Evolutionary conservation across 2,113 vertebrate genomes (phyloP).

Genomic region (Mus spicilegus): DNA sequence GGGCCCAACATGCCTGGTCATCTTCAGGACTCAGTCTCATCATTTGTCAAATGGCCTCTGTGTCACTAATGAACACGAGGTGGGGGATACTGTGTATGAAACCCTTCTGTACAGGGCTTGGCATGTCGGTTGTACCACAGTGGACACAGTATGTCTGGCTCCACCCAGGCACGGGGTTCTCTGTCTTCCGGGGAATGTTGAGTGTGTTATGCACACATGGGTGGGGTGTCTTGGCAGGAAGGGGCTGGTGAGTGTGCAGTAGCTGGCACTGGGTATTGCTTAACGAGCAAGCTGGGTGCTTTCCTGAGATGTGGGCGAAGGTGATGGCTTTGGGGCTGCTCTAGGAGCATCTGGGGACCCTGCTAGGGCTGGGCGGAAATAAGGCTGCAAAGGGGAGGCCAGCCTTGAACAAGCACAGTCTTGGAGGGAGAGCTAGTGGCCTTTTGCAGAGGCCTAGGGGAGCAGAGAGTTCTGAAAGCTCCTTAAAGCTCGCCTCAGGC

Average conservation of each 20-base stretch:
- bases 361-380: neutral
- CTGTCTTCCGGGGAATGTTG: slow-evolving; percentile 41
- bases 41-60: neutral
- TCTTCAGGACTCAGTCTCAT: neutral
- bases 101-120: neutral
- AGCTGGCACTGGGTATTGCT: neutral
- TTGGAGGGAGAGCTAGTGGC: neutral
- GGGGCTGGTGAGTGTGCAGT: neutral
- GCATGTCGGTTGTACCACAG: neutral
- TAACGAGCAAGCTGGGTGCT: neutral
- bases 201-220: slow-evolving; percentile 38
- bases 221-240: slow-evolving; percentile 22
- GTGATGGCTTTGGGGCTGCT: neutral
- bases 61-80: neutral
- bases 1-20: too few relatives aligned
- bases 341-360: neutral
- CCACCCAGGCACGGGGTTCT: neutral
- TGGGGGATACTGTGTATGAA: neutral
- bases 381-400: neutral
- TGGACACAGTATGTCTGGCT: neutral
- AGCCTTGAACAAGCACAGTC: neutral
- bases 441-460: neutral
- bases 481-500: neutral
- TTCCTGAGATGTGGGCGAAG: neutral
- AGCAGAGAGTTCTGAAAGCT: neutral